Base-by-base conservation (phyloP, 2,113 vertebrate genomes). In the Alethe diademata region DNA sequence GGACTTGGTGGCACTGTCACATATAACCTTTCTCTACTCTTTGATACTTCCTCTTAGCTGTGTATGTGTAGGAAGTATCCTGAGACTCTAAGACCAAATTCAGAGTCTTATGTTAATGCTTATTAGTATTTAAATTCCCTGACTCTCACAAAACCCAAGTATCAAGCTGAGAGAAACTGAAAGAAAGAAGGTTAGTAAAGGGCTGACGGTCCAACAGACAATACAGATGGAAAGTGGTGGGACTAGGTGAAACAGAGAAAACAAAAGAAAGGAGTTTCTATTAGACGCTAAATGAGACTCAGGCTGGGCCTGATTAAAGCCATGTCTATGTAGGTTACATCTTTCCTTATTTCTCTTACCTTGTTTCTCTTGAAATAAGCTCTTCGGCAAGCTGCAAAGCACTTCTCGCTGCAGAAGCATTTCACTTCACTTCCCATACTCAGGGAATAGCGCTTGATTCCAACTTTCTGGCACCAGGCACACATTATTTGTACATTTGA, bases 391-490 rank as follows among this genome's bases (percentile, higher is more conserved):
- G 99, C 99, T 25, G 99, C 99, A 95, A 99, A 99, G 98, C 99
- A 99, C 97, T 99, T 99, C 98, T 99, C 99, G 58, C 99, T 99
- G 98, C 99, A 99, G 98, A 99, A 99, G 97, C 98, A 99, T 98
- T 99, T 99, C 97, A 99, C 98, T 98, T 99, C 99, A 62, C 99
- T 99, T 90, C 99, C 99, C 99, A 99, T 99, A 98, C 99, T 99
- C 97, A 99, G 98, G 97, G 99, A 99, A 97, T 99, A 99, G 90
- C 99, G 99, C 95, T 99, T 99, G 96, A 99, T 98, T 71, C 99
- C 99, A 94, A 99, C 98, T 98, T 99, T 99, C 99, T 99, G 99
- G 98, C 99, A 99, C 99, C 99, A 99, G 96, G 99, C 99, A 97
- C 99, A 99, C 98, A 99, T 98, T 98, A 99, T 99, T 99, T 99